Conservation (phyloP, 2,113 vertebrate species). For the Microtus oregoni region DNA sequence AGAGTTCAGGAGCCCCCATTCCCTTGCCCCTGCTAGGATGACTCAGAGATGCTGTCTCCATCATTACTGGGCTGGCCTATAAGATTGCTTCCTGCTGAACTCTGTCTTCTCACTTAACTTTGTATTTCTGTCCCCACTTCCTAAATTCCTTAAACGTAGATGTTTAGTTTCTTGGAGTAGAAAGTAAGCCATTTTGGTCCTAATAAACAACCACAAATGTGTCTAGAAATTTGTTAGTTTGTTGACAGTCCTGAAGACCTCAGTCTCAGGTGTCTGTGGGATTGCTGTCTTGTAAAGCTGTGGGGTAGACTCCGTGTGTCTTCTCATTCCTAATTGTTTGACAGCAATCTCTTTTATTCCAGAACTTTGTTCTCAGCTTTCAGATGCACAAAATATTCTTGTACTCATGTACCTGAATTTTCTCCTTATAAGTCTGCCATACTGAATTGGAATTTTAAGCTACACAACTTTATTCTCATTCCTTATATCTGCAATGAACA, state of each 20-base stretch:
- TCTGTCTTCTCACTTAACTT: background rate
- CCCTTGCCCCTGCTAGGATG: no score
- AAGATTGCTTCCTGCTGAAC: background rate
- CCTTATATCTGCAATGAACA: background rate
- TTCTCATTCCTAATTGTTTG: background rate
- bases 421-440: background rate
- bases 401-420: background rate
- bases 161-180: background rate
- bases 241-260: background rate
- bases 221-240: background rate
- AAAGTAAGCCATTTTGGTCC: no score
- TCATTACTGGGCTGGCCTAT: background rate
- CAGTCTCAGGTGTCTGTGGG: background rate
- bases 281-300: background rate
- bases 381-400: background rate
- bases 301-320: background rate
- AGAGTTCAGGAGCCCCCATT: background rate
- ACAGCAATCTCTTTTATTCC: background rate
- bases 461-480: background rate
- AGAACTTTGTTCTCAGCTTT: background rate
- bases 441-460: background rate
- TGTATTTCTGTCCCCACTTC: background rate
- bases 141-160: background rate
- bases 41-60: background rate
- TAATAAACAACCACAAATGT: background rate